Evolutionary conservation across 2,888 invertebrate species (phyloP).

Genomic region (Drosophila tripunctata): DNA sequence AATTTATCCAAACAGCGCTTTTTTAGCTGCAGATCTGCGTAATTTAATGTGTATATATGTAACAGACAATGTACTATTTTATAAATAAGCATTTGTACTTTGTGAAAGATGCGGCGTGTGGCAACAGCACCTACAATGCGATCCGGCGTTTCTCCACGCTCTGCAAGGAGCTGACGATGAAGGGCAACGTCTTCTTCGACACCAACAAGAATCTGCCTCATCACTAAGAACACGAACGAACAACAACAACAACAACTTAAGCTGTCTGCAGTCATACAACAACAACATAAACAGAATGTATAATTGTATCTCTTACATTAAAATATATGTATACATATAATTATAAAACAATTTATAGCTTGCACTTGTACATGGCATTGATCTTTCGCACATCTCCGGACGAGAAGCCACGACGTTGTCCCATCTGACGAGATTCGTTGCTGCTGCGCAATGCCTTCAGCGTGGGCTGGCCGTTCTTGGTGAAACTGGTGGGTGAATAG

Average conservation of each 20-base stretch:
- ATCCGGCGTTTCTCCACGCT: constrained; percentile 83
- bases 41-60: constrained; percentile 10
- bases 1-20: too few relatives aligned
- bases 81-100: constrained; percentile 15
- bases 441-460: constrained; percentile 86
- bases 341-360: constrained; percentile 1
- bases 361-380: constrained; percentile 81
- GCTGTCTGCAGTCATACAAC: neutral
- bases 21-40: too few relatives aligned
- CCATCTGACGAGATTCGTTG: constrained; percentile 68
- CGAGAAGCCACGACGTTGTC: constrained; percentile 81
- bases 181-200: constrained; percentile 83
- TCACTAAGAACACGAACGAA: constrained; percentile 56
- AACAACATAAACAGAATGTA: constrained; percentile 18
- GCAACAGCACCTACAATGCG: constrained; percentile 75
- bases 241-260: too few relatives aligned
- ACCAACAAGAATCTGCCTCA: constrained; percentile 81
- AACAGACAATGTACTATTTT: constrained; percentile 13
- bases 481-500: constrained; percentile 90
- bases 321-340: constrained; percentile 37
- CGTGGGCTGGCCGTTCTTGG: constrained; percentile 88
- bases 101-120: constrained; percentile 45
- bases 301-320: constrained; percentile 40
- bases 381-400: constrained; percentile 77
- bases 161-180: constrained; percentile 83